Conservation (phyloP, 2,888 invertebrate genomes). For the Latheticus oryzae region DNA sequence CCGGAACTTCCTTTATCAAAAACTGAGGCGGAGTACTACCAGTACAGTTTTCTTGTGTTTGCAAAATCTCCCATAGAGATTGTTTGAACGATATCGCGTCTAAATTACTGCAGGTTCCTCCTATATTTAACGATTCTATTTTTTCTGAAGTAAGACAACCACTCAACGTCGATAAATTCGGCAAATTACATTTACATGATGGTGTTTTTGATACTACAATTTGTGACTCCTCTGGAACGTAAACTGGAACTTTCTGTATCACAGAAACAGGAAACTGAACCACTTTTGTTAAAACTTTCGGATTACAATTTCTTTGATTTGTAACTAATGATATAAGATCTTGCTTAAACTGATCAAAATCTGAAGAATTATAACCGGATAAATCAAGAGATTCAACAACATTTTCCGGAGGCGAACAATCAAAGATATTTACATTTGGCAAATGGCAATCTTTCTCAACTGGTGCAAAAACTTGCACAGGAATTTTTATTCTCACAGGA, state of each 20-base stretch:
- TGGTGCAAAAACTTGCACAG: conserved; percentile 7
- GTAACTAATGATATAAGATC: conserved; percentile 2
- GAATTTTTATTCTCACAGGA: conserved; percentile 19
- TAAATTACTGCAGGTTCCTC: background rate
- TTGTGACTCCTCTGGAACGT: background rate
- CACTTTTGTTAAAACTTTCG: background rate
- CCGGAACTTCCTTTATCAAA: conserved; percentile 15
- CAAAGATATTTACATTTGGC: conserved; percentile 9
- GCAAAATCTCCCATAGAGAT: background rate
- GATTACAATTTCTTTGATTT: conserved; percentile 3
- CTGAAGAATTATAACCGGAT: background rate
- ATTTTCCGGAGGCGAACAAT: background rate
- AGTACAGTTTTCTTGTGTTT: background rate
- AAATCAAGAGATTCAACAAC: background rate
- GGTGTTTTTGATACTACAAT: background rate
- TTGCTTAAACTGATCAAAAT: background rate
- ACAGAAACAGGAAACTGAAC: background rate
- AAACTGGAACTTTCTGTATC: background rate
- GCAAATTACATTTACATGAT: background rate
- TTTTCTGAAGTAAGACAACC: conserved; percentile 4
- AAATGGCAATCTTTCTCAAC: background rate
- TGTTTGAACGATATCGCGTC: conserved; percentile 6
- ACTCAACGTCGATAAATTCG: background rate
- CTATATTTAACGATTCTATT: background rate
- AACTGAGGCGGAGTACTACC: too few species aligned